phyloP scores from a whole-genome alignment of 2,888 invertebrate genomes.

The Andrena bucephala region DNA sequence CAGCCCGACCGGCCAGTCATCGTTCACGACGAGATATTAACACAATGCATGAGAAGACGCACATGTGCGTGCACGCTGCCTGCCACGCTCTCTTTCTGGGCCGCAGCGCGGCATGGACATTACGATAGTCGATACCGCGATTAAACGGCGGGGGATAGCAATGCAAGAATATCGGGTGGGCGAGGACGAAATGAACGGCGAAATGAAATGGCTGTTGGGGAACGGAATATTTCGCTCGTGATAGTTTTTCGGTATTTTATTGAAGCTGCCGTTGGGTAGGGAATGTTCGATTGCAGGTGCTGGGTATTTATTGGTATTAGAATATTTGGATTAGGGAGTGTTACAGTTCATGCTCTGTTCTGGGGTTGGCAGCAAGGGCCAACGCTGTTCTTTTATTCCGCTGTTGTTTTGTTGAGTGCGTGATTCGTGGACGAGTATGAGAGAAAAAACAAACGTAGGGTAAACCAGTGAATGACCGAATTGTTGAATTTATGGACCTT shows the following conservation, averaged over 20 bases:
- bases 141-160: constrained; percentile 39
- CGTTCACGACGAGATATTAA: constrained; percentile 75
- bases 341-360: too few relatives aligned
- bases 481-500: too few relatives aligned
- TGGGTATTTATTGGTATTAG: neutral
- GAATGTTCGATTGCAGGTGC: neutral
- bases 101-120: constrained; percentile 22
- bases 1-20: constrained; percentile 62
- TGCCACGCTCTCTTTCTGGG: constrained; percentile 27
- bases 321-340: neutral
- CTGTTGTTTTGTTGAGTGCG: too few relatives aligned
- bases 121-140: constrained; percentile 49
- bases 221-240: neutral
- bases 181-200: constrained; percentile 8
- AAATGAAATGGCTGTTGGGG: neutral
- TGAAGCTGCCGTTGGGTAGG: neutral
- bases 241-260: constrained; percentile 6
- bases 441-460: too few relatives aligned
- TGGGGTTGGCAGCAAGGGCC: too few relatives aligned
- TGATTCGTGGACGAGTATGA: too few relatives aligned
- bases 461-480: too few relatives aligned
- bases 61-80: constrained; percentile 30
- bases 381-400: too few relatives aligned
- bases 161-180: constrained; percentile 26
- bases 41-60: constrained; percentile 70